phyloP scores from a whole-genome alignment of 2,888 invertebrate species.

The Smittia aterrima region DNA sequence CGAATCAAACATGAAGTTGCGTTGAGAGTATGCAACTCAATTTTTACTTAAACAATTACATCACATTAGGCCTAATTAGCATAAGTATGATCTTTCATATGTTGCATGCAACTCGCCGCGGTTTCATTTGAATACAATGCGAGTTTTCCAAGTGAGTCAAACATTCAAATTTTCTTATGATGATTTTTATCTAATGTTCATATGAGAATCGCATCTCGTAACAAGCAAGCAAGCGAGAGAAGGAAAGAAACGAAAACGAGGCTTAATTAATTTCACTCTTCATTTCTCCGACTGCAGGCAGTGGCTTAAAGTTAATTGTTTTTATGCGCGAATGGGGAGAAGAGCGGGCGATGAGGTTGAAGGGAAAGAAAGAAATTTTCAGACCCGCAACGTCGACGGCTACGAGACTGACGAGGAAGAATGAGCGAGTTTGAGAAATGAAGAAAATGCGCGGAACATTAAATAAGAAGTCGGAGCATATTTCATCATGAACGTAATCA shows the following conservation, averaged over 20 bases:
- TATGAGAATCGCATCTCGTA: conserved; percentile 23
- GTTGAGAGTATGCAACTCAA: no score
- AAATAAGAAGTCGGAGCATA: conserved; percentile 24
- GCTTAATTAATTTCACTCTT: conserved; percentile 14
- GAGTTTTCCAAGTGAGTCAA: not conserved
- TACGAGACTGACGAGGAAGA: no score
- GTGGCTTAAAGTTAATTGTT: conserved; percentile 1
- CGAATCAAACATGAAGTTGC: no score
- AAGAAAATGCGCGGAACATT: conserved; percentile 17
- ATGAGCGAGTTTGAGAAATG: not conserved
- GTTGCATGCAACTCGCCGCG: not conserved
- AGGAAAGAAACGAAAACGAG: not conserved
- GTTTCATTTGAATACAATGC: conserved; percentile 32
- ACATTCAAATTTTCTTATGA: conserved; percentile 5
- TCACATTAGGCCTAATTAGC: not conserved
- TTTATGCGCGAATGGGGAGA: not conserved
- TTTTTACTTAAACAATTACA: conserved; percentile 3
- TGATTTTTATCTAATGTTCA: conserved; percentile 26
- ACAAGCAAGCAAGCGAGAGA: not conserved
- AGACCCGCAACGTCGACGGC: no score
- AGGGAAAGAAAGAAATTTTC: not conserved
- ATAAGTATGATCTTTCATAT: conserved; percentile 26
- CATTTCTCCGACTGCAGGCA: not conserved
- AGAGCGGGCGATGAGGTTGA: not conserved
- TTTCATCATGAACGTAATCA: conserved; percentile 29